Percentiles rank a stretch among this genome's conserved stretches.
These are phyloP conservation scores for Syngnathus floridae DNA, from an alignment of 2,113 vertebrate species.

Conservation along the genomic window DNA sequence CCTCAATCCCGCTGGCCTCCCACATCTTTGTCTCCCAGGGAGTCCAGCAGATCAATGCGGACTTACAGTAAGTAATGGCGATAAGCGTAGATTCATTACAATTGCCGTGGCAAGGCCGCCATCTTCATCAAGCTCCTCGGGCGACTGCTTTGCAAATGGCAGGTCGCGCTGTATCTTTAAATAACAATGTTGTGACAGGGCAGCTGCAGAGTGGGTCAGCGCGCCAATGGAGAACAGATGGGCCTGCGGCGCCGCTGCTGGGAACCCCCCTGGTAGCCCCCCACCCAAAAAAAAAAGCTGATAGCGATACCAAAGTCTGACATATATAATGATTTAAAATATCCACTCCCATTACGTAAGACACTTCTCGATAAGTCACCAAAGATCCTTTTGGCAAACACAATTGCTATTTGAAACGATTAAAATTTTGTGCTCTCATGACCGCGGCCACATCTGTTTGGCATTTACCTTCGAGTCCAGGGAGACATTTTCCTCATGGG, in stretches of 20 bases:
- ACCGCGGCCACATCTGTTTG: slow-evolving; percentile 20
- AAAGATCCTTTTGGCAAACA: slow-evolving; percentile 54
- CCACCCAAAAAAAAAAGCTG: slow-evolving; percentile 24
- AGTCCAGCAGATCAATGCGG: slow-evolving; percentile 37
- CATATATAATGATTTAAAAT: slow-evolving; percentile 57
- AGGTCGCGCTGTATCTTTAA: slow-evolving; percentile 47
- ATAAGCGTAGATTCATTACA: not conserved
- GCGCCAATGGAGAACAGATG: slow-evolving; percentile 58
- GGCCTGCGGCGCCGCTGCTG: slow-evolving; percentile 51
- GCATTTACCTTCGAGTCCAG: slow-evolving; percentile 40
- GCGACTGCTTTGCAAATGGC: slow-evolving; percentile 46
- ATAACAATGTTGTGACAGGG: slow-evolving; percentile 57
- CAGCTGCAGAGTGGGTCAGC: slow-evolving; percentile 59
- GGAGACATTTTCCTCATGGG: slow-evolving; percentile 13
- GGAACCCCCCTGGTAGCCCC: slow-evolving; percentile 53
- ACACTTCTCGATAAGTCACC: slow-evolving; percentile 60
- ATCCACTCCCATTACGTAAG: slow-evolving; percentile 60
- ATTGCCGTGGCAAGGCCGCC: not conserved
- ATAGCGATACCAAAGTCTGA: slow-evolving; percentile 24
- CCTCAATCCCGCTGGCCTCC: not conserved
- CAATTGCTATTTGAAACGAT: slow-evolving; percentile 32
- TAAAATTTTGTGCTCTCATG: slow-evolving; percentile 4
- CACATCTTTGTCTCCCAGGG: slow-evolving; percentile 15
- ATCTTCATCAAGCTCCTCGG: slow-evolving; percentile 25
- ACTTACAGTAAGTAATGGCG: slow-evolving; percentile 27